Percentiles rank a stretch among this genome's conserved stretches.
These are phyloP conservation scores for Diorhabda elongata DNA, from an alignment of 1,140 invertebrate species.

Conservation along the genomic window DNA sequence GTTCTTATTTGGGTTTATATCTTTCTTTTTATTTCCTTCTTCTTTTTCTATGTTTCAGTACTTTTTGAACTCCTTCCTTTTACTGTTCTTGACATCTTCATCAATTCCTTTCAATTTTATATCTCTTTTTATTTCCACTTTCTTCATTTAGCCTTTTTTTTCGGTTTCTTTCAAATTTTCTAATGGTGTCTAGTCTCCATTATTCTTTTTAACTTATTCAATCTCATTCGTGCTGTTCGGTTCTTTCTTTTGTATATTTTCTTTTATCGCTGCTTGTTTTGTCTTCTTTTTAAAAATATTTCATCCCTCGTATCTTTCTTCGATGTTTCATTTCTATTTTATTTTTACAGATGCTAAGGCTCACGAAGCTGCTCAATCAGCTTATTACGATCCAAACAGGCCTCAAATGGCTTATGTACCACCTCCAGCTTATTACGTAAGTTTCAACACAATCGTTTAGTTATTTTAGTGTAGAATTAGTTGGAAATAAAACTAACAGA, in stretches of 20 bases:
- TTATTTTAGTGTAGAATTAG: conserved; percentile 8
- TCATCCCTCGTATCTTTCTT: too few species aligned
- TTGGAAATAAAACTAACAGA: neutral
- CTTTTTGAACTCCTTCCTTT: too few species aligned
- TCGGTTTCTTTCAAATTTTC: neutral
- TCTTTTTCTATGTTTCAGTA: neutral
- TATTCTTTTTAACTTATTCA: neutral
- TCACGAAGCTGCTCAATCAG: conserved; percentile 79
- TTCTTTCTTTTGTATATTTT: neutral
- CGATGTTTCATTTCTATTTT: conserved; percentile 4
- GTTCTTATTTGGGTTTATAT: neutral
- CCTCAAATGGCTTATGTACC: conserved; percentile 83
- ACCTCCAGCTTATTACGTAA: conserved; percentile 77
- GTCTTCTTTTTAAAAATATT: too few species aligned
- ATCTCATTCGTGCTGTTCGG: neutral
- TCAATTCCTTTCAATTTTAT: neutral
- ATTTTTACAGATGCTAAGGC: conserved; percentile 63
- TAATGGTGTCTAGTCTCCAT: neutral
- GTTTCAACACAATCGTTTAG: conserved; percentile 43
- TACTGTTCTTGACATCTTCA: neutral
- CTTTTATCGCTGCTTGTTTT: too few species aligned
- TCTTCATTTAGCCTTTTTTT: neutral
- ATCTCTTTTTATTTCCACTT: neutral
- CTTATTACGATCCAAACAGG: conserved; percentile 80
- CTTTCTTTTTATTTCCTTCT: neutral